These are phyloP conservation scores for Ariopsis seemanni DNA, from an alignment of 2,113 vertebrate genomes.

Conservation along the genomic window DNA sequence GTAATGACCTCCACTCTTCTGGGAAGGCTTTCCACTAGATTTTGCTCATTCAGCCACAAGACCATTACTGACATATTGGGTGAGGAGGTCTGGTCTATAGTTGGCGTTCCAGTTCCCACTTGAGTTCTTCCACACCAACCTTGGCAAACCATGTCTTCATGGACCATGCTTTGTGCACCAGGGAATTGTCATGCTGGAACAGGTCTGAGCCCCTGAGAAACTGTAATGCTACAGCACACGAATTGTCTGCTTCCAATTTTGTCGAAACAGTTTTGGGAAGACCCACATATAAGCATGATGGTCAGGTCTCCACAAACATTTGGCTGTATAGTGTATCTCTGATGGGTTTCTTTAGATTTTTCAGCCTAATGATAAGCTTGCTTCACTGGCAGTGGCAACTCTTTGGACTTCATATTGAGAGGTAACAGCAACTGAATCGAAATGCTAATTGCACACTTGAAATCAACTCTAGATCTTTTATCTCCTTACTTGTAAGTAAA, in stretches of 20 bases:
- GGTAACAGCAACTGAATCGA: neutral
- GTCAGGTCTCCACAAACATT: neutral
- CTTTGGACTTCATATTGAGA: neutral
- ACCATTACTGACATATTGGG: neutral
- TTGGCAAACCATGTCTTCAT: no score
- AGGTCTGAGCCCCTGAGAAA: no score
- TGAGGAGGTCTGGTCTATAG: neutral
- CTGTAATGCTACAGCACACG: no score
- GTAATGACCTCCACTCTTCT: neutral
- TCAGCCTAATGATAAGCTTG: neutral
- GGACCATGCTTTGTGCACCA: no score
- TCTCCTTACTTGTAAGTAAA: neutral
- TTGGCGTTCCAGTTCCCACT: neutral
- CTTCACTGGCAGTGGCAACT: neutral
- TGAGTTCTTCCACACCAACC: no score
- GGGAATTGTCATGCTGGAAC: no score
- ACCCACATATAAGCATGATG: neutral
- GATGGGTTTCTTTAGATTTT: neutral
- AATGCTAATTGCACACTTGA: neutral
- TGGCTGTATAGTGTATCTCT: neutral
- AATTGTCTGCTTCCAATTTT: no score
- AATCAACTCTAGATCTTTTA: neutral
- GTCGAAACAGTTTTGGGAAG: no score
- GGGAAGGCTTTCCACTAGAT: neutral
- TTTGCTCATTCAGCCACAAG: neutral